Evolutionary conservation across 2,113 vertebrate species (phyloP), one percentile per base, ranked within the genome.

Genomic region (Actenoides hombroni): DNA sequence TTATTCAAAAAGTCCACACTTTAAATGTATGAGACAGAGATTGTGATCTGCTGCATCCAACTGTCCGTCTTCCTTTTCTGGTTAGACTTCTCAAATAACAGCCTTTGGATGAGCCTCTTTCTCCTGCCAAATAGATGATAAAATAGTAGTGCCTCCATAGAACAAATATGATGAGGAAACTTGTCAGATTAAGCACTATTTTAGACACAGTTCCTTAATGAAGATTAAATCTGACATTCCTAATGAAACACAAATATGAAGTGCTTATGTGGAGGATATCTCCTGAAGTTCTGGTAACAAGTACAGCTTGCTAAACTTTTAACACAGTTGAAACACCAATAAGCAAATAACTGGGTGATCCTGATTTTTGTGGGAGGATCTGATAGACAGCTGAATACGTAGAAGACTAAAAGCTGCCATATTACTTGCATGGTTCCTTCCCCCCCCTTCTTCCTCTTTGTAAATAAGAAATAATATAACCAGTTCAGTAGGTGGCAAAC

Each of bases 291-390:
- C 79, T 89, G 28, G 29, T 53, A 40, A 42, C 44, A 88, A 94
- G 73, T 60, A 39, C 60, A 84, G 51, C 74, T 91, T 51, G 73
- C 67, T 94, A 82, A 94, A 95, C 83, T 96, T 85, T 61, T 92
- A 61, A 57, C 63, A n/a, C 46, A 67, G 33, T 70, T 93, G 77
- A 74, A 94, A 83, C 21, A 37, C 26, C n/a, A 84, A 40, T 60
- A 82, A 92, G 84, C 74, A 97, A 92, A 78, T 79, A 88, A 76
- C 86, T 92, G 88, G 94, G 86, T 81, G 92, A 91, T 90, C 51
- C 64, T 63, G 64, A 56, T 40, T 77, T 77, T 86, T 65, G 79
- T 85, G 86, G 90, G 91, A 85, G 90, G 87, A 90, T 85, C 70
- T 93, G 78, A 81, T 28, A 75, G 57, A 54, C 84, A 61, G 28